Evolutionary conservation across 2,888 invertebrate genomes (phyloP).

Genomic region (Laothoe populi): DNA sequence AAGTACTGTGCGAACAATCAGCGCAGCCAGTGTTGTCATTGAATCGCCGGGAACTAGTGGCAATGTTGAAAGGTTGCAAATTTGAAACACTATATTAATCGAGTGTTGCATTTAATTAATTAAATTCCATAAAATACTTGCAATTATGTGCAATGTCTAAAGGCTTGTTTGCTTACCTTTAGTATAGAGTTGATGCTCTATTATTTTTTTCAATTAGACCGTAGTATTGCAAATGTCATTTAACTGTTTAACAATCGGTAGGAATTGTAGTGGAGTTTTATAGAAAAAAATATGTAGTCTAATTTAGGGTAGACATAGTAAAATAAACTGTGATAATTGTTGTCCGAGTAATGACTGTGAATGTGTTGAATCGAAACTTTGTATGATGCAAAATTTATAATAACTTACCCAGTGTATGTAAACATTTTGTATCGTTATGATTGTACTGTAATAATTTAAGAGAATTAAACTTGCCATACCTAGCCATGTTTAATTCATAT

Average conservation of each 20-base stretch:
- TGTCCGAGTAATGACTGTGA: slow-evolving; percentile 9
- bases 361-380: slow-evolving; percentile 2
- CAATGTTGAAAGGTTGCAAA: slow-evolving; percentile 68
- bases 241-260: background rate
- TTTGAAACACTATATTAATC: background rate
- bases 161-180: background rate
- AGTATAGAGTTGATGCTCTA: background rate
- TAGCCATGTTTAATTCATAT: slow-evolving; percentile 77
- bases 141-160: background rate
- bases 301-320: background rate
- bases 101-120: background rate
- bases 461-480: slow-evolving; percentile 80
- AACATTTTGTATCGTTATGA: slow-evolving; percentile 12
- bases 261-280: background rate
- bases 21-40: slow-evolving; percentile 67
- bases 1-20: slow-evolving; percentile 49
- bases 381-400: background rate
- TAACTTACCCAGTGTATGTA: background rate
- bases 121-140: background rate
- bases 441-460: slow-evolving; percentile 26
- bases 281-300: background rate
- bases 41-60: slow-evolving; percentile 71
- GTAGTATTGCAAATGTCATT: background rate
- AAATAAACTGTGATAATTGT: slow-evolving; percentile 22
- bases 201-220: slow-evolving; percentile 7